phyloP scores from a whole-genome alignment of 1,140 invertebrate genomes.

The Pogonus chalceus region DNA sequence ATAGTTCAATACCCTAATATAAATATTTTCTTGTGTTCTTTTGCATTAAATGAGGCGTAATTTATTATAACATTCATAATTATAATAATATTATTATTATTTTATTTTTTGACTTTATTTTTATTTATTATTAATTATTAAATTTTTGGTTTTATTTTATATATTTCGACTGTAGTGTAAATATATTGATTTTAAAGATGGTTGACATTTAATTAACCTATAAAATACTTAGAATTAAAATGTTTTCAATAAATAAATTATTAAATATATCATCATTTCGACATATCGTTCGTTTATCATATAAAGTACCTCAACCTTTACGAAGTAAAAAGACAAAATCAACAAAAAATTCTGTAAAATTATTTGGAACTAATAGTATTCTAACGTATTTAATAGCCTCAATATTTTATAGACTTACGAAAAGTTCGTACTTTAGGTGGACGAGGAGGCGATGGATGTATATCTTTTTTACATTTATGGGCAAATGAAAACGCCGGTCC shows the following conservation, averaged over 20 bases:
- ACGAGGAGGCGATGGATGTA: constrained; percentile 83
- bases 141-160: too few relatives aligned
- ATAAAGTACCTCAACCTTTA: constrained; percentile 32
- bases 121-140: too few relatives aligned
- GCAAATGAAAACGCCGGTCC: constrained; percentile 83
- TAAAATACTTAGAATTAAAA: too few relatives aligned
- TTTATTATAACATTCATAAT: too few relatives aligned
- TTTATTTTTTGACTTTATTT: too few relatives aligned
- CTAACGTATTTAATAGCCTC: constrained; percentile 33
- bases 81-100: too few relatives aligned
- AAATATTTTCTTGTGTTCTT: too few relatives aligned
- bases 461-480: constrained; percentile 73
- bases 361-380: constrained; percentile 3
- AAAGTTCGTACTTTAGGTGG: constrained; percentile 60
- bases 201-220: too few relatives aligned
- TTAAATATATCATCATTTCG: not conserved
- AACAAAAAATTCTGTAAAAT: constrained; percentile 27
- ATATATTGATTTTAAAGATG: too few relatives aligned
- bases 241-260: not conserved
- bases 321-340: constrained; percentile 44
- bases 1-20: too few relatives aligned
- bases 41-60: too few relatives aligned
- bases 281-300: constrained; percentile 7
- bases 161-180: too few relatives aligned
- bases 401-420: constrained; percentile 60